Base-by-base conservation (phyloP, 2,113 vertebrate genomes). In the Sceloporus tristichus region DNA sequence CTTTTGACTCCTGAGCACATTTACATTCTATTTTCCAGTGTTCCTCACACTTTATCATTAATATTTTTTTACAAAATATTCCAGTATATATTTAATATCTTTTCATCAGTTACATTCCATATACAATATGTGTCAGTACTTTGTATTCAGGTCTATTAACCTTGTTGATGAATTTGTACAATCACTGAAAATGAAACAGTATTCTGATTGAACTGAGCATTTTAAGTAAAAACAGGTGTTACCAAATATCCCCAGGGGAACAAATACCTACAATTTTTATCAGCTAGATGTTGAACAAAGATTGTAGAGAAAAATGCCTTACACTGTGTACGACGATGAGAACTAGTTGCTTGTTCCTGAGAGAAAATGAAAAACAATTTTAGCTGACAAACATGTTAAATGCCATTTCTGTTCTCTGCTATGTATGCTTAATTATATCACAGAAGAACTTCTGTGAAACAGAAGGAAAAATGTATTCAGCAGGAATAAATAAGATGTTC, bases 381-480 rank as follows among this genome's bases (percentile, higher is more conserved):
- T 29, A 48, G 81, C 81, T 29, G 42, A 82, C 40, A 82, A n/a
- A 18, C 68, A 25, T 82, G 66, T 82, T 73, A 73, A 73, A 34
- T 73, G 65, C 42, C 65, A 68, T 48, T 23, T 29, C 40, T 82
- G 62, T 82, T 82, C 38, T 70, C 65, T 82, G 23, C 11, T 40
- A 70, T 42, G 18, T 70, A 82, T 68, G 68, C 25, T 40, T 70
- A 82, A 82, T 82, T 82, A 82, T 82, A 82, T 2, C 7, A 9
- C 25, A 29, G 65, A 68, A 68, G 42, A 82, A 21, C 23, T 82
- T 18, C 25, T 68, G 34, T 40, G 34, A 40, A 82, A 66, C 40
- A 11, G 62, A 82, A 68, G 9, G 29, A 82, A 6, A 38, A 38
- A 59, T 59, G 18, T 68, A 27, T 40, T 79, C 38, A 82, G 38